Evolutionary conservation across 2,113 vertebrate species (phyloP), one percentile per base, ranked within the genome.

Genomic region (Anhinga anhinga): DNA sequence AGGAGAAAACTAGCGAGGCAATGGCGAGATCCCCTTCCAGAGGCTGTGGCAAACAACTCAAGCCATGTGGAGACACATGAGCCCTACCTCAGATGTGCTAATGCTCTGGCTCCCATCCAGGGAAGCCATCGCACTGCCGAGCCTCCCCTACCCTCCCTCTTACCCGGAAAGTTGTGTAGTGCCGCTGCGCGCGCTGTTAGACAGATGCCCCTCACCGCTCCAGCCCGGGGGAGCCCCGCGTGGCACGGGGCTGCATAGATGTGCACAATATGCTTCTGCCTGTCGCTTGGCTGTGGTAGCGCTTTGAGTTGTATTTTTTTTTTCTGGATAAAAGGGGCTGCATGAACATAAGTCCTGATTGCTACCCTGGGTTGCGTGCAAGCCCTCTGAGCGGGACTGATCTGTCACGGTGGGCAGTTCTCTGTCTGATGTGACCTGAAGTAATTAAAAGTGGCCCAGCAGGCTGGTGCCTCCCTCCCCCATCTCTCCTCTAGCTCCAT

Each of bases 21-120:
- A 47, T 1, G 7, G 17, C 2, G 2, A 71, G 42, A 27, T 53
- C 29, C 47, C 23, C 18, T 93, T 88, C 88, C 9, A 2, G 59
- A 83, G 42, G 55, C 79, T 42, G 49, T 26, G 59, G 27, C 85
- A 49, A 67, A 56, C 79, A 47, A 38, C 59, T 79, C 20, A 4
- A 85, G 58, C 58, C 70, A 11, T 18, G 42, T 42, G 53, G 82
- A 93, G 82, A 65, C 50, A 50, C 1, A 25, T 1, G 1, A 83
- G 72, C n/a, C 72, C 55, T 62, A 45, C 38, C 70, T 93, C 88
- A 90, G 93, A 91, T 78, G 56, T 96, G 93, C 38, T 86, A 90
- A 96, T 94, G 59, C 72, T 55, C 89, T 96, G 96, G 96, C 94
- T 78, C 9, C 53, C 2, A 2, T 91, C 93, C 95, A 95, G 69